phyloP scores from a whole-genome alignment of 2,888 invertebrate genomes.

The Nemotelus nigrinus region DNA sequence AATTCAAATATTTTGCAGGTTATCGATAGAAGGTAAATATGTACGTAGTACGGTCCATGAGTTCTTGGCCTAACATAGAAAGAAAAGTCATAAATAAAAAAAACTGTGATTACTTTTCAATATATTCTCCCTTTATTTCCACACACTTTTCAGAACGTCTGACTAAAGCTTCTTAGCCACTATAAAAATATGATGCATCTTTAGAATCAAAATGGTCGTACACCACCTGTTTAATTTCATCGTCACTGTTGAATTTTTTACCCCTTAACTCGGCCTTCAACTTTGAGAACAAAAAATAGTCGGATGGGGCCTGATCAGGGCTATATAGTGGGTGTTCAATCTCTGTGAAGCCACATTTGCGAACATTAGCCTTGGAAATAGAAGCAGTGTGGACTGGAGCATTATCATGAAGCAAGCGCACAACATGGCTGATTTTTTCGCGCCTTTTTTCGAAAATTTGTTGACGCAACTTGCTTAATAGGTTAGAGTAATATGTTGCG shows the following conservation, averaged over 20 bases:
- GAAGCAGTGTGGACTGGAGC: not conserved
- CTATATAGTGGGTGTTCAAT: not conserved
- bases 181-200: not conserved
- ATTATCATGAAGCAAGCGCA: slow-evolving; percentile 11
- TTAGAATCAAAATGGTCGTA: slow-evolving; percentile 4
- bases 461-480: too few relatives aligned
- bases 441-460: too few relatives aligned
- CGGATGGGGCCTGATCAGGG: too few relatives aligned
- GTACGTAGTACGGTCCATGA: too few relatives aligned
- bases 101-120: not conserved
- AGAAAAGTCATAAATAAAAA: not conserved
- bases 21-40: too few relatives aligned
- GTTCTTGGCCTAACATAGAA: too few relatives aligned
- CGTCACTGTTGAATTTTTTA: not conserved
- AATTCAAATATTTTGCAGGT: too few relatives aligned
- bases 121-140: not conserved
- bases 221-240: slow-evolving; percentile 8
- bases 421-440: not conserved
- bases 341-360: not conserved
- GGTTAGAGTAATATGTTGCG: too few relatives aligned
- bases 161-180: not conserved
- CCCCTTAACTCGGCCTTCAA: not conserved
- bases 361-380: not conserved
- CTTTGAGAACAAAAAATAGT: slow-evolving; percentile 1
- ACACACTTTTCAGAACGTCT: not conserved